Percentiles rank a stretch among this genome's conserved stretches.
These are phyloP conservation scores for Antigone vipio DNA, from an alignment of 2,113 vertebrate genomes.

Conservation along the genomic window DNA sequence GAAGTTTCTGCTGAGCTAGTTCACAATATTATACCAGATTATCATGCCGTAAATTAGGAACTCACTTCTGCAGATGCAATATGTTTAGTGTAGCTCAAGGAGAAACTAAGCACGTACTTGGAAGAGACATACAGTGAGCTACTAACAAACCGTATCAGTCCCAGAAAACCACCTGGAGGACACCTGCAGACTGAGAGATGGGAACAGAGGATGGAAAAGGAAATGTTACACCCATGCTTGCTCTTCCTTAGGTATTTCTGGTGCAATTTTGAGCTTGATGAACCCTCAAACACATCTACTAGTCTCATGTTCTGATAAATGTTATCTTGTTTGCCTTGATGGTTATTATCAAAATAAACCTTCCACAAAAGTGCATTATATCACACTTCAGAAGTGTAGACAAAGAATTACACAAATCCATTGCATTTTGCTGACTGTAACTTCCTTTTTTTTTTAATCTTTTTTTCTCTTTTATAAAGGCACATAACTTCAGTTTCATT, in stretches of 20 bases:
- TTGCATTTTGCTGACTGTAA: not conserved
- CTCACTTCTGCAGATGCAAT: not conserved
- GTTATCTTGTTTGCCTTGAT: not conserved
- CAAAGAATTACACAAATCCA: not conserved
- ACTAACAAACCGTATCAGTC: not conserved
- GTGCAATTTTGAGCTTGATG: not conserved
- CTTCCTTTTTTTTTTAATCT: not conserved
- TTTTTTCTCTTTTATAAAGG: not conserved
- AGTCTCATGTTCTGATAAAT: not conserved
- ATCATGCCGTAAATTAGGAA: not conserved
- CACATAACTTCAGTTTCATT: not conserved
- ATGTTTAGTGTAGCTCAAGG: not conserved
- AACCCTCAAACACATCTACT: not conserved
- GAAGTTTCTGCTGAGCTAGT: not conserved
- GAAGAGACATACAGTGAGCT: not conserved
- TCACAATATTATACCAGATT: not conserved
- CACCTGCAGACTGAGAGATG: not conserved
- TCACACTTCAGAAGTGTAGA: not conserved
- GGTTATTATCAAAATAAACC: not conserved
- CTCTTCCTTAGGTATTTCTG: not conserved
- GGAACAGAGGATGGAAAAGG: no score
- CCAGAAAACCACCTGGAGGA: not conserved
- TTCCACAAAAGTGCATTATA: not conserved
- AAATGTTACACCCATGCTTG: not conserved
- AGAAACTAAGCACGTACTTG: not conserved